Conservation (phyloP, 1,140 invertebrate genomes). For the Drosophila nigrodunni region DNA sequence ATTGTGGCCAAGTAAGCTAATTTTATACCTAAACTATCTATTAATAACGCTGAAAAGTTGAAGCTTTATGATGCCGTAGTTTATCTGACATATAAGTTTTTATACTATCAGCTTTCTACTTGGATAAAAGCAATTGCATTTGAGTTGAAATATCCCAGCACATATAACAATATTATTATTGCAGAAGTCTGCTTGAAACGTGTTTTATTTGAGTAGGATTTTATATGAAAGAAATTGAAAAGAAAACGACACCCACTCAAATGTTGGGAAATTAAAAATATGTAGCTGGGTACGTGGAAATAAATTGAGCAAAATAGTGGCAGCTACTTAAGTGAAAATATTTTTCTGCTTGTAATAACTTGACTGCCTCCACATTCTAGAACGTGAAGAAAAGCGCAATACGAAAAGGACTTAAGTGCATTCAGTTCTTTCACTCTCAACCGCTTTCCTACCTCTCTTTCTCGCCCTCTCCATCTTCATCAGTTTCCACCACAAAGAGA, state of each 20-base stretch:
- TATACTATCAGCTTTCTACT: too few relatives aligned
- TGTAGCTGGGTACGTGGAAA: constrained; percentile 60
- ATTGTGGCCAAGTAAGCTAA: background rate
- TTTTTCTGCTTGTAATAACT: constrained; percentile 80
- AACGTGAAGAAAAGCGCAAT: constrained; percentile 58
- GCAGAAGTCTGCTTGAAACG: background rate
- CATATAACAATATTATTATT: constrained; percentile 26
- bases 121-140: background rate
- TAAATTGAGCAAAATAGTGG: constrained; percentile 80
- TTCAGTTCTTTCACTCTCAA: constrained; percentile 50
- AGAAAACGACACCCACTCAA: constrained; percentile 44
- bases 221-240: constrained; percentile 43
- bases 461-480: too few relatives aligned
- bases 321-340: constrained; percentile 82
- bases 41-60: too few relatives aligned
- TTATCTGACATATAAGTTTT: too few relatives aligned
- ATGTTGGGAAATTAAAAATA: constrained; percentile 44
- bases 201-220: constrained; percentile 21
- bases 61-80: too few relatives aligned
- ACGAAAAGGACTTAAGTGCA: constrained; percentile 74
- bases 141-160: constrained; percentile 3
- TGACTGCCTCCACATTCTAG: constrained; percentile 50
- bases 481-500: constrained; percentile 17
- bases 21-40: background rate
- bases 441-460: background rate